These are phyloP conservation scores for Limnephilus lunatus DNA, from an alignment of 2,888 invertebrate genomes.

Conservation along the genomic window DNA sequence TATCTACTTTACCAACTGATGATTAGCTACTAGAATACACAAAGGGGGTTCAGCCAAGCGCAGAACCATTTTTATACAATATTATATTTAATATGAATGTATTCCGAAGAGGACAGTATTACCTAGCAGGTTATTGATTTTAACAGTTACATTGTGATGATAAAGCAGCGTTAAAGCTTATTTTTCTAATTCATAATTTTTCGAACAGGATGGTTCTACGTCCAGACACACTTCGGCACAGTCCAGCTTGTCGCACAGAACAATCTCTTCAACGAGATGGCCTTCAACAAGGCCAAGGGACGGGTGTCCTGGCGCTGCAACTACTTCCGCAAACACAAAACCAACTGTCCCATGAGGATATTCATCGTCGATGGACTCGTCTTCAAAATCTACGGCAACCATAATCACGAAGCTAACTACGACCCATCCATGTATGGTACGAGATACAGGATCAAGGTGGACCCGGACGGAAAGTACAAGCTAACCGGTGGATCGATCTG, in stretches of 20 bases:
- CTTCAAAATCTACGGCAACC: conserved; percentile 34
- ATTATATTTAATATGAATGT: too few species aligned
- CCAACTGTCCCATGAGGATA: conserved; percentile 52
- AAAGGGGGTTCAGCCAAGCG: too few species aligned
- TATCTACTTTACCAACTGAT: too few species aligned
- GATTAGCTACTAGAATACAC: too few species aligned
- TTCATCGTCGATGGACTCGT: conserved; percentile 50
- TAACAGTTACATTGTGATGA: neutral
- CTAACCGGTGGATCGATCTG: neutral
- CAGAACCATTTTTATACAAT: too few species aligned
- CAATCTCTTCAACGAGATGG: conserved; percentile 53
- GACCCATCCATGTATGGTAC: conserved; percentile 7
- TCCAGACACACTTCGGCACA: conserved; percentile 39
- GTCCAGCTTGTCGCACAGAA: conserved; percentile 49
- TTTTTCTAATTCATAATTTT: neutral
- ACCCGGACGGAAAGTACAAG: conserved; percentile 51
- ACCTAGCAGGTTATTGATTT: too few species aligned
- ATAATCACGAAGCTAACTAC: conserved; percentile 53
- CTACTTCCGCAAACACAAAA: conserved; percentile 52
- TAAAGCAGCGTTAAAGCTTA: neutral
- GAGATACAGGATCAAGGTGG: conserved; percentile 28
- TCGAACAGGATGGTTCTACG: conserved; percentile 54
- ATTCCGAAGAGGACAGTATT: too few species aligned
- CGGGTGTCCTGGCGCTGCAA: conserved; percentile 56
- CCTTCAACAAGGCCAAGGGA: conserved; percentile 34